Percentiles rank a stretch among this genome's conserved stretches.
phyloP scores from a whole-genome alignment of 2,888 invertebrate genomes.

The Lysandra bellargus region DNA sequence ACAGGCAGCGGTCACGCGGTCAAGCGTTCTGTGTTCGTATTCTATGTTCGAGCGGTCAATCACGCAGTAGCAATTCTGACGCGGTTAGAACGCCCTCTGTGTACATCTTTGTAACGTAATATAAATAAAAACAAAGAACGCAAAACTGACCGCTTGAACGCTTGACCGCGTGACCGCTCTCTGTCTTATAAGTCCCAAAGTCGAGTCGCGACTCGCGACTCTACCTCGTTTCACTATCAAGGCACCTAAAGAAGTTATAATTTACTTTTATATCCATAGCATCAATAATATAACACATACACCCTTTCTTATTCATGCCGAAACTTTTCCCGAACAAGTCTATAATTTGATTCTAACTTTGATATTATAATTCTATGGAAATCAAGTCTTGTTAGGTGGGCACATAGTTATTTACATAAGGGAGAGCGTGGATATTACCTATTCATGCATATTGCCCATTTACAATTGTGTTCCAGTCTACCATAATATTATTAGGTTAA shows the following conservation, averaged over 20 bases:
- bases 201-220: too few relatives aligned
- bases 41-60: too few relatives aligned
- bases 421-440: not conserved
- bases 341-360: conserved; percentile 1
- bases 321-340: not conserved
- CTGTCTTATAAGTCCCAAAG: too few relatives aligned
- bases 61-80: too few relatives aligned
- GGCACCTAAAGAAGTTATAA: not conserved
- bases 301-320: not conserved
- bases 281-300: not conserved
- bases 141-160: too few relatives aligned
- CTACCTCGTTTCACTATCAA: not conserved
- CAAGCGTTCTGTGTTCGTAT: too few relatives aligned
- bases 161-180: too few relatives aligned
- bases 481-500: not conserved
- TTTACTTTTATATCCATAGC: not conserved
- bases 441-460: not conserved
- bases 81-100: too few relatives aligned
- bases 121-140: too few relatives aligned
- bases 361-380: conserved; percentile 11
- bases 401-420: not conserved
- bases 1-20: too few relatives aligned
- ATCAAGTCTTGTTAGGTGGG: not conserved
- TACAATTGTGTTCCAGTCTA: not conserved
- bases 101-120: too few relatives aligned